phyloP scores from a whole-genome alignment of 2,888 invertebrate genomes.

The Tiliacea aurago region DNA sequence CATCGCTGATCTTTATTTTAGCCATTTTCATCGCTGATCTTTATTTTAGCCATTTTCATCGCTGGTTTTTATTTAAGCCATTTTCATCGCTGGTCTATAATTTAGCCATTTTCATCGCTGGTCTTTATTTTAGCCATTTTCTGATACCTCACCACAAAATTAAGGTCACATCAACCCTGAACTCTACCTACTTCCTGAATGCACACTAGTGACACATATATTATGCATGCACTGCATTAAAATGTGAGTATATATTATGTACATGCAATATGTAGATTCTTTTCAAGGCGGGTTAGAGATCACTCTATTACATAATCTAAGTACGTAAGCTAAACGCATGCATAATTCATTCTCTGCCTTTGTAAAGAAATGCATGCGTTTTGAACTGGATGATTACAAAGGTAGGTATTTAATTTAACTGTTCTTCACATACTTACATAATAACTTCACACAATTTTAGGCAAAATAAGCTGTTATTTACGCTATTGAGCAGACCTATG shows the following conservation, averaged over 20 bases:
- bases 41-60: neutral
- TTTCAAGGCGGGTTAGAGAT: slow-evolving; percentile 59
- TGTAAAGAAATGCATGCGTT: slow-evolving; percentile 32
- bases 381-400: slow-evolving; percentile 13
- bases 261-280: slow-evolving; percentile 21
- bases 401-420: neutral
- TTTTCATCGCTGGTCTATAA: too few relatives aligned
- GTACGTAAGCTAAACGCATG: slow-evolving; percentile 20
- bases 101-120: too few relatives aligned
- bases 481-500: too few relatives aligned
- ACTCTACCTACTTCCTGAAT: slow-evolving; percentile 28
- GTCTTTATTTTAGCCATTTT: neutral
- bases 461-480: too few relatives aligned
- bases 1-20: too few relatives aligned
- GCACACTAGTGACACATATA: slow-evolving; percentile 29
- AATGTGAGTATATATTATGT: slow-evolving; percentile 25
- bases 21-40: too few relatives aligned
- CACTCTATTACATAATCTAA: slow-evolving; percentile 33
- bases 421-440: too few relatives aligned
- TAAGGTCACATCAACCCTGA: slow-evolving; percentile 9
- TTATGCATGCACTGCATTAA: slow-evolving; percentile 45
- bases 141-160: neutral
- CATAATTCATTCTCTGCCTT: slow-evolving; percentile 54
- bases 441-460: too few relatives aligned
- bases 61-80: too few relatives aligned